Evolutionary conservation across 2,888 invertebrate genomes (phyloP).

Genomic region (Lampropteryx suffumata): DNA sequence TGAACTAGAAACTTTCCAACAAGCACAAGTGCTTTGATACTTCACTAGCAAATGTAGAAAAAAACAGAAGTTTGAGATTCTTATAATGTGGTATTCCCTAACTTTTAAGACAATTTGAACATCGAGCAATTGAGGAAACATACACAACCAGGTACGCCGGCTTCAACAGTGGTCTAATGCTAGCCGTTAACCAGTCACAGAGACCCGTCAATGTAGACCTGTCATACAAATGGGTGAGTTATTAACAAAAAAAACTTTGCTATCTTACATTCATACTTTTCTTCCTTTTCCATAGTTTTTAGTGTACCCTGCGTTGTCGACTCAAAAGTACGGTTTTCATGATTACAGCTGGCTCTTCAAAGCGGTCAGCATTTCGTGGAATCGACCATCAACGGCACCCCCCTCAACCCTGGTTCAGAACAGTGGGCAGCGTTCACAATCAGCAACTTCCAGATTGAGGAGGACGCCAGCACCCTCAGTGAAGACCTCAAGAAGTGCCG

Average conservation of each 20-base stretch:
- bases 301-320: no score
- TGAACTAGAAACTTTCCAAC: no score
- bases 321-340: background rate
- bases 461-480: slow-evolving; percentile 42
- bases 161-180: slow-evolving; percentile 41
- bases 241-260: no score
- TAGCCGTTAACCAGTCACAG: slow-evolving; percentile 57
- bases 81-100: no score
- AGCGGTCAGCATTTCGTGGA: slow-evolving; percentile 53
- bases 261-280: no score
- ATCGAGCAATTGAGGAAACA: slow-evolving; percentile 3
- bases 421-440: slow-evolving; percentile 49
- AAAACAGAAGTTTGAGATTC: no score
- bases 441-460: slow-evolving; percentile 39
- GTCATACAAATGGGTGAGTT: slow-evolving; percentile 65
- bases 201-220: slow-evolving; percentile 44
- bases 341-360: slow-evolving; percentile 47
- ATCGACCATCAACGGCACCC: slow-evolving; percentile 53
- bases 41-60: no score
- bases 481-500: slow-evolving; percentile 47
- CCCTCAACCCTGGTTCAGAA: slow-evolving; percentile 56
- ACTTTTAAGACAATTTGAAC: slow-evolving; percentile 33
- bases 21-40: no score
- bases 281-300: no score
- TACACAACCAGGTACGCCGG: slow-evolving; percentile 38